phyloP scores from a whole-genome alignment of 2,113 vertebrate species.

The Lycaon pictus region DNA sequence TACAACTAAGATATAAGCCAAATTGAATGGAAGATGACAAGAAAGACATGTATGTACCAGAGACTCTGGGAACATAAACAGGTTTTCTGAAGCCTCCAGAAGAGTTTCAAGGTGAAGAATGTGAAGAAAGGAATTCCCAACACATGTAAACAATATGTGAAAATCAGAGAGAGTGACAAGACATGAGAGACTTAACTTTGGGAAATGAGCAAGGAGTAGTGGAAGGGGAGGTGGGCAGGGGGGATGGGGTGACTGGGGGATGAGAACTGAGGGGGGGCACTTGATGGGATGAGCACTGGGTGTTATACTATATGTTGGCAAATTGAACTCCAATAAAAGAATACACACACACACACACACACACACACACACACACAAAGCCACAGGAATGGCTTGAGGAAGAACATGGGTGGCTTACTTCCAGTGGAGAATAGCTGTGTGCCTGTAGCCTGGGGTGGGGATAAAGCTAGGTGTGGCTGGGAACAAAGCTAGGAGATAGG shows the following conservation, averaged over 20 bases:
- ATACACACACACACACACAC: too few relatives aligned
- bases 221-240: too few relatives aligned
- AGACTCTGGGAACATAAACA: not conserved
- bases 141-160: not conserved
- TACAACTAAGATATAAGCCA: not conserved
- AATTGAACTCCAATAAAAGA: too few relatives aligned
- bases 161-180: not conserved
- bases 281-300: too few relatives aligned
- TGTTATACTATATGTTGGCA: too few relatives aligned
- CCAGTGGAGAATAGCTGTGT: not conserved
- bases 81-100: not conserved
- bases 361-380: not conserved
- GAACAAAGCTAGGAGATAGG: rapidly evolving
- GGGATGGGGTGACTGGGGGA: too few relatives aligned
- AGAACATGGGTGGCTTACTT: rapidly evolving
- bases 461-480: too few relatives aligned
- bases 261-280: too few relatives aligned
- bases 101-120: not conserved
- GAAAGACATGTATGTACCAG: not conserved
- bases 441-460: too few relatives aligned
- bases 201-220: too few relatives aligned
- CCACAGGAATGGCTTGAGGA: too few relatives aligned
- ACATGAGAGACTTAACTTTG: too few relatives aligned
- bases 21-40: not conserved
- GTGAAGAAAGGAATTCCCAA: not conserved